phyloP scores from a whole-genome alignment of 2,888 invertebrate genomes.

The Aphrophora alni region DNA sequence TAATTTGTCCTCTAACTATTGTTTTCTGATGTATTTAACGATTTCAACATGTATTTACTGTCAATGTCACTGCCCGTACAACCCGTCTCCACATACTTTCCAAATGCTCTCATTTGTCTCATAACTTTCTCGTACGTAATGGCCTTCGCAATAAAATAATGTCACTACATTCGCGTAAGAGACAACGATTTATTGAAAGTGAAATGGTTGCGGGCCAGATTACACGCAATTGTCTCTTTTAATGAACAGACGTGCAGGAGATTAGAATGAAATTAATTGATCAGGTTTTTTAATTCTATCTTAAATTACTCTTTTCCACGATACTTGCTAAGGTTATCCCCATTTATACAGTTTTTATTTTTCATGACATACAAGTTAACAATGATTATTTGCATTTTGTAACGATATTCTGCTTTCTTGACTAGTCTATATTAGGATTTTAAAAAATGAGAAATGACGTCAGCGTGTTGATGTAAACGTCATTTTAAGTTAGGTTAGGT shows the following conservation, averaged over 20 bases:
- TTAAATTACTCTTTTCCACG: too few relatives aligned
- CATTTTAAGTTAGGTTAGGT: too few relatives aligned
- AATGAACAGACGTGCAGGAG: neutral
- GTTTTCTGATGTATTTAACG: neutral
- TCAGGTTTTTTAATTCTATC: too few relatives aligned
- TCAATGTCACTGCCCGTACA: neutral
- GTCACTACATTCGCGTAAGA: neutral
- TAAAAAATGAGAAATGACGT: too few relatives aligned
- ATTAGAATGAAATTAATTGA: too few relatives aligned
- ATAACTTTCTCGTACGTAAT: neutral
- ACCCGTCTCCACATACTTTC: neutral
- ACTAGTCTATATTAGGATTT: too few relatives aligned
- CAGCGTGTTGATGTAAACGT: too few relatives aligned
- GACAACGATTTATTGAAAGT: neutral
- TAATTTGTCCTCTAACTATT: neutral
- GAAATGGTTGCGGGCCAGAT: neutral
- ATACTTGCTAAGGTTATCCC: too few relatives aligned
- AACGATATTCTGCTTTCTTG: too few relatives aligned
- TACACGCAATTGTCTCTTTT: neutral
- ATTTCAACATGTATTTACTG: neutral
- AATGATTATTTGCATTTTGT: too few relatives aligned
- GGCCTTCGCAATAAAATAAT: neutral
- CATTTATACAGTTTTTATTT: too few relatives aligned
- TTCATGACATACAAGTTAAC: too few relatives aligned
- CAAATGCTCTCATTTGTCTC: neutral